These are phyloP conservation scores for Herpetotheres cachinnans DNA, from an alignment of 2,113 vertebrate genomes.

Conservation along the genomic window DNA sequence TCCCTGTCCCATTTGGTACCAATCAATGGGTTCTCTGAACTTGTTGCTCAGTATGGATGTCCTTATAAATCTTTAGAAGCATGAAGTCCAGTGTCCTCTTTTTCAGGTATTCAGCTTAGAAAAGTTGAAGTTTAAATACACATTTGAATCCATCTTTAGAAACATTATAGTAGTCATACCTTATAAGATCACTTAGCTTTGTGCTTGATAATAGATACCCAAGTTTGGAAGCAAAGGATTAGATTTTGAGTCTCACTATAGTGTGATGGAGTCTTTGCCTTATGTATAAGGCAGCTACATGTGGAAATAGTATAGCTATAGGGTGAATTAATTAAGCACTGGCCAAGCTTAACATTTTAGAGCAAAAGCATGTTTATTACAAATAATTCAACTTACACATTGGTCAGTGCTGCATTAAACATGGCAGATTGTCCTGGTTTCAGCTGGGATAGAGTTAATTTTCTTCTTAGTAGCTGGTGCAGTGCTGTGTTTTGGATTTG, in stretches of 20 bases:
- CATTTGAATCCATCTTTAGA: not conserved
- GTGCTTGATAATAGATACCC: not conserved
- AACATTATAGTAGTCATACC: not conserved
- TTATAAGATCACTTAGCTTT: not conserved
- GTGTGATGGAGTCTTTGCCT: not conserved
- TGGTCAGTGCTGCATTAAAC: not conserved
- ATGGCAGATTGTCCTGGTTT: no score
- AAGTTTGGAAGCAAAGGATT: not conserved
- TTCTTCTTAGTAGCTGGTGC: no score
- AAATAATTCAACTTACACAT: not conserved
- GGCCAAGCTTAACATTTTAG: not conserved
- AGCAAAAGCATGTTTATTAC: not conserved
- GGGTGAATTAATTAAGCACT: not conserved
- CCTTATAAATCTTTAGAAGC: not conserved
- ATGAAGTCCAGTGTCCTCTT: not conserved
- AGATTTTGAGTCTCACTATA: not conserved
- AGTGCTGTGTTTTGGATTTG: no score
- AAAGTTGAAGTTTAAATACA: not conserved
- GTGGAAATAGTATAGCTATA: not conserved
- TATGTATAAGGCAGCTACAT: not conserved
- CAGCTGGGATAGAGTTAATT: no score
- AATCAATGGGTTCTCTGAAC: not conserved
- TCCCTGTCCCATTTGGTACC: not conserved
- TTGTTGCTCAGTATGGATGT: not conserved
- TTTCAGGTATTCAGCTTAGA: not conserved